Evolutionary conservation across 2,888 invertebrate genomes (phyloP), one percentile per base, ranked within the genome.

Genomic region (Philonicus albiceps): DNA sequence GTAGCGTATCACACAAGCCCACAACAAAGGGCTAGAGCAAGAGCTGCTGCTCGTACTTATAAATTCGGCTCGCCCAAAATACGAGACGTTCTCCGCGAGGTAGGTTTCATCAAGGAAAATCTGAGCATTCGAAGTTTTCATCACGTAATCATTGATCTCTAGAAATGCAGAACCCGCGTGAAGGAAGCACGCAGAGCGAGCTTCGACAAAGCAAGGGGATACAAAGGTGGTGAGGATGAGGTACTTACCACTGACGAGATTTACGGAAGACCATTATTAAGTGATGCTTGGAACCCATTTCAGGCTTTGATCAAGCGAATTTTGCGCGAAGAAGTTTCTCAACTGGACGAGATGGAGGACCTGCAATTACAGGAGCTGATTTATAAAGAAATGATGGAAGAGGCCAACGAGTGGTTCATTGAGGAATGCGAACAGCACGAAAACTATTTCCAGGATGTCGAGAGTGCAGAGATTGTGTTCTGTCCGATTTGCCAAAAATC

Each of bases 401-500:
- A 92, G 80, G 88, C 90, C 2, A 90, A 91, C 55, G 90, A 91
- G 49, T 92, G 91, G 91, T 90, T 91, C 86, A 89, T 89, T 0
- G 86, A 90, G 5, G 90, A 91, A 30, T 88, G 90, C 53, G 90
- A 91, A 86, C 89, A 90, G 81, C 89, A 92, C 88, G 89, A 89
- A 86, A 22, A 88, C 6, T 90, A 90, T 84, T 84, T 90, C 22
- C 89, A 90, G n/a, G 88, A 89, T 11, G 87, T 90, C 0, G 89
- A 93, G 30, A 93, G 93, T 87, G 89, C 91, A 86, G 91, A 92
- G 80, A 90, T 91, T 89, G 91, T 94, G 0, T 93, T 94, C 88
- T 94, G 94, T 88, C 94, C 94, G 0, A 90, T 94, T 19, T 94
- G 94, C 88, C 92, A 93, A 89, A 92, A 93, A 90, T 88, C 89